A percentile compares a stretch with the other conserved stretches of the same genome.
phyloP scores from a whole-genome alignment of 2,113 vertebrate genomes.

The Apeltes quadracus region DNA sequence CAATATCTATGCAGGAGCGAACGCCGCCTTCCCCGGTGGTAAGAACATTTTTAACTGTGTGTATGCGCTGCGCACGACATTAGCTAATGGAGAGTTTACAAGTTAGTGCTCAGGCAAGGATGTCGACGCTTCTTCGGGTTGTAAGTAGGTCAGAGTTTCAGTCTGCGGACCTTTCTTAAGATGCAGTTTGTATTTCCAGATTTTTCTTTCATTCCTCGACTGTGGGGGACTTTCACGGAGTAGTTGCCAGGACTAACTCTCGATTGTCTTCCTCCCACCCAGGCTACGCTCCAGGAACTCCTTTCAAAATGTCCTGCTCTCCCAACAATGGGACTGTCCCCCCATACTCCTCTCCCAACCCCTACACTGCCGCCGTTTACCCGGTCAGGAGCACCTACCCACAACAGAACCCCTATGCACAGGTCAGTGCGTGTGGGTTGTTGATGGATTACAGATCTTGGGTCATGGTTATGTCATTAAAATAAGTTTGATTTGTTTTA shows the following conservation, averaged over 20 bases:
- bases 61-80: neutral
- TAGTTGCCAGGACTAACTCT: conserved; percentile 4
- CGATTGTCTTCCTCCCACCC: conserved; percentile 3
- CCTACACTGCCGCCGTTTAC: conserved; percentile 92
- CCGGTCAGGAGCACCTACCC: conserved; percentile 96
- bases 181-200: neutral
- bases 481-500: too few relatives aligned
- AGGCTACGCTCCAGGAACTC: conserved; percentile 94
- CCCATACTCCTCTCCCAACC: conserved; percentile 92
- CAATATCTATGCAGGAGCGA: conserved; percentile 91
- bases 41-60: conserved; percentile 26
- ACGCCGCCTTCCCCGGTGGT: conserved; percentile 93
- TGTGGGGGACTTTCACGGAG: neutral
- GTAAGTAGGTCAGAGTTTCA: neutral
- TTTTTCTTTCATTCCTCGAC: neutral
- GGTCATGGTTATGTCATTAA: neutral
- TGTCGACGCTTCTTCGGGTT: neutral
- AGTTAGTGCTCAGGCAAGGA: neutral
- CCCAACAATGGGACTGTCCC: conserved; percentile 93
- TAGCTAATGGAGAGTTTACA: neutral
- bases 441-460: neutral
- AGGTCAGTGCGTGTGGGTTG: conserved; percentile 78
- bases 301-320: conserved; percentile 98
- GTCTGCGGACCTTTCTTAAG: neutral
- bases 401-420: conserved; percentile 96